These are phyloP conservation scores for Porites divaricata DNA, from an alignment of 92 coral and sea anemone genomes.

Conservation along the genomic window DNA sequence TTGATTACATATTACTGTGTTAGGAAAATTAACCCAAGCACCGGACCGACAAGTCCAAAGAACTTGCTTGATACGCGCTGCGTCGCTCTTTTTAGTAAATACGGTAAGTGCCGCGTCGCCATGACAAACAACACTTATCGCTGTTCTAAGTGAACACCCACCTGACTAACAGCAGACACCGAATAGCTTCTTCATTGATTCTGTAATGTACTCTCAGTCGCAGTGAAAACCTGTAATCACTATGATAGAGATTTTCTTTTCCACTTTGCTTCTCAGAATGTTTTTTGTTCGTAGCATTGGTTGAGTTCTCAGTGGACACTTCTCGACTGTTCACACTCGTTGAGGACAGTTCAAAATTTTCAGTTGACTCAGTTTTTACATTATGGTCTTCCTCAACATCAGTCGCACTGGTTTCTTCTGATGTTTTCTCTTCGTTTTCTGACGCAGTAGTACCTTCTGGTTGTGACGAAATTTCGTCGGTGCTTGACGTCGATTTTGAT, in stretches of 20 bases:
- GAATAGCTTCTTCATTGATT: slow-evolving; percentile 82
- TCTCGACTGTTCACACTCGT: neutral
- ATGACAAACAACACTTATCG: neutral
- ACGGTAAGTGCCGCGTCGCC: too few relatives aligned
- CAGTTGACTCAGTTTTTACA: slow-evolving; percentile 3
- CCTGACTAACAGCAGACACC: slow-evolving; percentile 79
- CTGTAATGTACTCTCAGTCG: slow-evolving; percentile 76
- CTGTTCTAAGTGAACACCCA: slow-evolving; percentile 26
- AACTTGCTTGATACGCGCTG: too few relatives aligned
- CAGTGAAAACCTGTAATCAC: slow-evolving; percentile 62
- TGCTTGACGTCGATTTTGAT: neutral
- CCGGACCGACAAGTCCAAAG: too few relatives aligned
- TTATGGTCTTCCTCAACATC: neutral
- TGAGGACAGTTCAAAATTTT: neutral
- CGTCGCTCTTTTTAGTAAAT: too few relatives aligned
- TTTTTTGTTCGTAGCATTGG: slow-evolving; percentile 4
- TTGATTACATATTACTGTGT: too few relatives aligned
- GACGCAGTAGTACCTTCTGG: neutral
- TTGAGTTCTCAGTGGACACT: neutral
- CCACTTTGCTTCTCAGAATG: neutral
- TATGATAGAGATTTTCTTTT: slow-evolving; percentile 22
- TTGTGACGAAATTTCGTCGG: neutral
- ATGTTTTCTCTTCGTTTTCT: neutral
- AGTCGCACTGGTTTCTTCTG: neutral
- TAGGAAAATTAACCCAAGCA: too few relatives aligned